These are phyloP conservation scores for Petrophora chlorosata DNA, from an alignment of 2,888 invertebrate species.

Conservation along the genomic window DNA sequence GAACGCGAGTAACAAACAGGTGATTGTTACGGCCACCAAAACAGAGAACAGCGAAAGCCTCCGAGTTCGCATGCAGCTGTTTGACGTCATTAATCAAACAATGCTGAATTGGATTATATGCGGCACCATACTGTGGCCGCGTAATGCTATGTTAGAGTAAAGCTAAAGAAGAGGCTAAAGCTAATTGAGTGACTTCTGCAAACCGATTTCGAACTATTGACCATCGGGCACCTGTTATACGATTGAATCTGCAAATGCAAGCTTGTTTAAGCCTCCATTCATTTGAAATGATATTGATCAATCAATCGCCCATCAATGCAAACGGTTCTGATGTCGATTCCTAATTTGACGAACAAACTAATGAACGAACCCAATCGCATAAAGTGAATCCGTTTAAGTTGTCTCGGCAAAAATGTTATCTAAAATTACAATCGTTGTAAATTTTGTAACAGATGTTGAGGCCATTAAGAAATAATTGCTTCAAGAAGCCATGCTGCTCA, in stretches of 20 bases:
- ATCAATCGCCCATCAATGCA: slow-evolving; percentile 1
- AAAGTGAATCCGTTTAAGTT: slow-evolving; percentile 2
- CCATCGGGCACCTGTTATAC: slow-evolving; percentile 16
- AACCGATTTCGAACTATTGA: slow-evolving; percentile 38
- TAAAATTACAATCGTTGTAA: slow-evolving; percentile 32
- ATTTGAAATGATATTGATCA: no score
- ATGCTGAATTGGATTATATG: slow-evolving; percentile 60
- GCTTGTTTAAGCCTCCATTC: no score
- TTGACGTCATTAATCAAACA: slow-evolving; percentile 66
- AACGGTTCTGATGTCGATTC: no score
- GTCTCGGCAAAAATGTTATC: slow-evolving; percentile 28
- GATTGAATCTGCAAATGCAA: slow-evolving; percentile 7
- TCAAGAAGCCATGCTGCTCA: slow-evolving; percentile 44
- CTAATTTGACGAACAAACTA: no score
- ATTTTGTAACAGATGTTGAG: slow-evolving; percentile 36
- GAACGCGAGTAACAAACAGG: slow-evolving; percentile 43
- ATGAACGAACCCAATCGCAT: neutral
- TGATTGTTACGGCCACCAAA: slow-evolving; percentile 44
- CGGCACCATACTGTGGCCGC: slow-evolving; percentile 39
- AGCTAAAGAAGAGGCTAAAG: slow-evolving; percentile 64
- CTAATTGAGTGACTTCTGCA: slow-evolving; percentile 43
- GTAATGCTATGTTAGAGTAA: slow-evolving; percentile 45
- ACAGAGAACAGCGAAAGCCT: slow-evolving; percentile 47
- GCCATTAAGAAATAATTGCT: slow-evolving; percentile 46
- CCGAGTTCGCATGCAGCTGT: slow-evolving; percentile 37